Conservation (phyloP, 2,113 vertebrate species). For the Odocoileus virginianus region DNA sequence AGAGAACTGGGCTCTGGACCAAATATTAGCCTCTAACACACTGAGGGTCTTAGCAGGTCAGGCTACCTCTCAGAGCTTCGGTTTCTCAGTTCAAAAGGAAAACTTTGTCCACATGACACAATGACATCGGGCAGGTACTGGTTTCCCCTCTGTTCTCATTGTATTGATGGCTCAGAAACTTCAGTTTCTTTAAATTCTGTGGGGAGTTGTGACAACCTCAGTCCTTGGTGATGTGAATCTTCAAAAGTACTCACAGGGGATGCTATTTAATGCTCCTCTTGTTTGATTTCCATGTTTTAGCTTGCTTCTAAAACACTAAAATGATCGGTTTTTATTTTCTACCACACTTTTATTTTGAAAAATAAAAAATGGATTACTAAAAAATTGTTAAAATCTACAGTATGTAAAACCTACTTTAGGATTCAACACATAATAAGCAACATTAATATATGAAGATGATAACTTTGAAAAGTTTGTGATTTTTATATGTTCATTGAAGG, state of each 20-base stretch:
- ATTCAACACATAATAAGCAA: not conserved
- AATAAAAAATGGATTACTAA: not conserved
- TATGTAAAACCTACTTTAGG: not conserved
- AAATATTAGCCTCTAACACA: not conserved
- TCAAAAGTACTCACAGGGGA: not conserved
- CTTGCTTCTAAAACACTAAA: not conserved
- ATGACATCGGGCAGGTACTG: fast-evolving
- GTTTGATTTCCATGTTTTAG: not conserved
- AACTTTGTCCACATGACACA: fast-evolving
- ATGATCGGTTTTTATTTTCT: not conserved
- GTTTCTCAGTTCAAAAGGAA: not conserved
- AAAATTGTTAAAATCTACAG: not conserved
- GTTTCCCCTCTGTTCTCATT: not conserved
- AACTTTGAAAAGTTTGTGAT: not conserved
- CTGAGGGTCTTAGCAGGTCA: not conserved
- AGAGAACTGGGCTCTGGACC: not conserved
- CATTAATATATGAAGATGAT: not conserved
- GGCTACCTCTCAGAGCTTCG: not conserved
- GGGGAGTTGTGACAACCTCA: not conserved
- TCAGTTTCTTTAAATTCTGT: not conserved
- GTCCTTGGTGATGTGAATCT: not conserved
- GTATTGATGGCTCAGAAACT: not conserved
- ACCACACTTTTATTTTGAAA: not conserved
- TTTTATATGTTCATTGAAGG: not conserved
- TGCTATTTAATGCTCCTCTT: not conserved